Evolutionary conservation across 2,113 vertebrate genomes (phyloP).

Genomic region (Rhabdomys dilectus): DNA sequence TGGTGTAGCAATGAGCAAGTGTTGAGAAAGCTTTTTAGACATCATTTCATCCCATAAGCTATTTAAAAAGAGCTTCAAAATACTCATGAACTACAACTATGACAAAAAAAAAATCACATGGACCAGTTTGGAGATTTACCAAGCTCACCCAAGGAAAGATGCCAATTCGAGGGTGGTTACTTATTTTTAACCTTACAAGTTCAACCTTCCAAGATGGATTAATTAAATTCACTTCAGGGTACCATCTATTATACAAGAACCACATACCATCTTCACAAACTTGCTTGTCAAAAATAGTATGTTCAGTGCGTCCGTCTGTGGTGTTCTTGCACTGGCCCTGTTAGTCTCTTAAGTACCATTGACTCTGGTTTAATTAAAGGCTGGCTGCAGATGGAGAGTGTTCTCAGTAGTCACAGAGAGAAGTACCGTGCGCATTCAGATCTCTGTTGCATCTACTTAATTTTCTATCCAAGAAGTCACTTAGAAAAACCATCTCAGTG

Average conservation of each 20-base stretch:
- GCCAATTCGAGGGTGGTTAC: not conserved
- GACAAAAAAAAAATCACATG: not conserved
- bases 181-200: slow-evolving; percentile 50
- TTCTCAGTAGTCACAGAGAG: slow-evolving; percentile 32
- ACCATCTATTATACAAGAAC: not conserved
- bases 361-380: slow-evolving; percentile 40
- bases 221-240: slow-evolving; percentile 42
- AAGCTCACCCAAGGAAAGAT: not conserved
- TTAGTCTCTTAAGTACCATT: not conserved
- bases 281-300: not conserved
- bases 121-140: not conserved
- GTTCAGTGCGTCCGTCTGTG: not conserved
- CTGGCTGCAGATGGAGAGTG: not conserved
- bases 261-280: not conserved
- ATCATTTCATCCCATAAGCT: slow-evolving; percentile 8
- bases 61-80: slow-evolving; percentile 48
- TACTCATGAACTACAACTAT: not conserved
- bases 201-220: slow-evolving; percentile 33
- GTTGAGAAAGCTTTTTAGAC: slow-evolving; percentile 20
- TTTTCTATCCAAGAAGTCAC: slow-evolving; percentile 13
- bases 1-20: not conserved
- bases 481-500: not conserved
- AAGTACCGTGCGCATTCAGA: not conserved
- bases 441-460: slow-evolving; percentile 49
- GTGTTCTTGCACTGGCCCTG: not conserved